Evolutionary conservation across 2,888 invertebrate species (phyloP), one percentile per base, ranked within the genome.

Genomic region (Xestia ashworthii): DNA sequence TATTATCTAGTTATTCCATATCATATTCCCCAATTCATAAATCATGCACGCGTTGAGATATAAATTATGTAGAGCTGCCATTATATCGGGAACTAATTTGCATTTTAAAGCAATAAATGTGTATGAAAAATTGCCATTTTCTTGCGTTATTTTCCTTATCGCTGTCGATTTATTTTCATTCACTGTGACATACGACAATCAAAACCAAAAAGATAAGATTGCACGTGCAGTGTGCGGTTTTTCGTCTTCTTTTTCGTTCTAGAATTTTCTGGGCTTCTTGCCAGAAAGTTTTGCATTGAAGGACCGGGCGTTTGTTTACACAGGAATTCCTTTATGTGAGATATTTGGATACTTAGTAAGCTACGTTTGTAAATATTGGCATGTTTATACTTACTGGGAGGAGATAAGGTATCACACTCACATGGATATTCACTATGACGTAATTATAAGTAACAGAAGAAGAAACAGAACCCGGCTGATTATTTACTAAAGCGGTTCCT

Each of bases 61-160:
- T 81, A 74, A 84, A 72, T 83, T 70, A 71, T 62, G 44, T 12
- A 41, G 14, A 14, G 8, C n/a, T n/a, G 48, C 46, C 60, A 60
- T 71, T 41, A 55, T 72, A 70, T 76, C 58, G 60, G 78, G 50
- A 75, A 82, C 69, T 83, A 67, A 87, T 78, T 84, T 80, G 80
- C 80, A 80, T 82, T 80, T 80, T 60, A 69, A 69, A 72, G 71
- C 80, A 65, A 71, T 87, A 71, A 84, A 76, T 55, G 64, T 71
- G 71, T 77, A 65, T 80, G 77, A 82, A 82, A 87, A 87, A 84
- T 80, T 73, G 44, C 44, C 25, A 16, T 44, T 65, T 65, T 16
- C 65, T 16, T 44, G 77, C 68, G 53, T 44, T 25, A 41, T 68
- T 82, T 76, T 25, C 16, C 80, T 88, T 88, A 88, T 88, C 88